Base-by-base conservation (phyloP, 2,797 vertebrate species). In the Oryzias sinensis region DNA sequence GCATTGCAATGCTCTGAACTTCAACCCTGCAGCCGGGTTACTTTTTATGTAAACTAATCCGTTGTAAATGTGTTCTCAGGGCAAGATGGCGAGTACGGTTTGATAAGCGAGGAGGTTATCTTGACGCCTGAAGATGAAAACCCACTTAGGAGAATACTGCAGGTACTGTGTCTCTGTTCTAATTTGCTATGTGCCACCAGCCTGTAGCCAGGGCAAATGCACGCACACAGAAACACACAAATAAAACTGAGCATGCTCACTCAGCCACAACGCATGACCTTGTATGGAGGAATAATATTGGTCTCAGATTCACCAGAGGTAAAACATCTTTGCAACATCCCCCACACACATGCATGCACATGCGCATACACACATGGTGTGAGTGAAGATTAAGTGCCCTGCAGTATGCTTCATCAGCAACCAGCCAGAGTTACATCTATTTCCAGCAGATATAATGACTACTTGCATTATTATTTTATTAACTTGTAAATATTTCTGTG, bases 81-180 rank as follows among this genome's bases (percentile, higher is more conserved):
- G 87, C 76, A 86, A 83, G 91, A 92, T 82, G 89, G 90, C 67
- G 90, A 81, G 65, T 84, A 85, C 54, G 90, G 87, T 64, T 88
- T 91, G 76, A 84, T 91, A 50, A 90, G 88, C 69, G 88, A 92
- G 78, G 88, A 90, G 73, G 84, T 90, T 80, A 76, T 80, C 85
- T 83, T 92, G 83, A 75, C 66, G 63, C 87, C 89, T 74, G 89
- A 91, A 85, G 88, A 91, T 83, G 90, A 92, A 88, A 93, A 90
- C 82, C 90, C 92, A 73, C 91, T 92, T 80, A 85, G 87, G 83
- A 92, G 90, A 91, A 90, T 92, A 85, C 87, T 93, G 90, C 91
- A 92, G 91, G 91, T 93, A 90, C 68, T 69, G 72, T 77, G 56
- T 49, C 49, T 59, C 16, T 25, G 6, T 58, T 33, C 56, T 43